Base-by-base conservation (phyloP, 1,140 invertebrate species). In the Nasonia longicornis region DNA sequence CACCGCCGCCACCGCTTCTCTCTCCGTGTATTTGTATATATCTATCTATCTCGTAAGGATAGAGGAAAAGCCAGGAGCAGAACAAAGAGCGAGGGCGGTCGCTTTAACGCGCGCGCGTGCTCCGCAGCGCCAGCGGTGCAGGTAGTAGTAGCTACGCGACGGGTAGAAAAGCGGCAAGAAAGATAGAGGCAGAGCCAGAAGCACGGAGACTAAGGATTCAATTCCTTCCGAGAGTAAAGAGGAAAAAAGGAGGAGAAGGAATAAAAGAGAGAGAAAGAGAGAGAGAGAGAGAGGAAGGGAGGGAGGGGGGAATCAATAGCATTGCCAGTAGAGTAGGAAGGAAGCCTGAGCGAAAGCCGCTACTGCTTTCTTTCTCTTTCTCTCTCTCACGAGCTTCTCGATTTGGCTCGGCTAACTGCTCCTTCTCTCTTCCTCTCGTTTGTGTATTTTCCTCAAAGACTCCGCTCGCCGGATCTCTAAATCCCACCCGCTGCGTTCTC, bases 371-470 rank as follows among this genome's bases (percentile, higher is more conserved):
- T 22, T 38, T 75, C 71, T 26, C 64, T 66, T 64, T 38, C 45
- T 22, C 29, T 75, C 71, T 31, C 26, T 26, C 63, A n/a, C 64
- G 64, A 31, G 22, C 64, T 26, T 42, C 69, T 42, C 69, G 35
- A 81, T 73, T 81, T 83, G 45, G 83, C 82, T 73, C 58, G 81
- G 83, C 84, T 85, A 80, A 82, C 85, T 85, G 85, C 84, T 86
- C 86, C 82, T 84, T 85, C 84, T 85, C 52, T 79, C 35, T 35
- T 52, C 26, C 31, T n/a, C 75, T 86, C 86, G 52, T 26, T 79
- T 79, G 45, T 79, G 87, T 89, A 87, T 90, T 90, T 89, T 86
- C 85, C 85, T 86, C 87, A 87, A 87, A 89, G 85, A 86, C 45
- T 16, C 6, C 64, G 12, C 64, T 66, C 84, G 82, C 79, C 86